Base-by-base conservation (phyloP, 2,113 vertebrate species). In the Tragelaphus strepsiceros region DNA sequence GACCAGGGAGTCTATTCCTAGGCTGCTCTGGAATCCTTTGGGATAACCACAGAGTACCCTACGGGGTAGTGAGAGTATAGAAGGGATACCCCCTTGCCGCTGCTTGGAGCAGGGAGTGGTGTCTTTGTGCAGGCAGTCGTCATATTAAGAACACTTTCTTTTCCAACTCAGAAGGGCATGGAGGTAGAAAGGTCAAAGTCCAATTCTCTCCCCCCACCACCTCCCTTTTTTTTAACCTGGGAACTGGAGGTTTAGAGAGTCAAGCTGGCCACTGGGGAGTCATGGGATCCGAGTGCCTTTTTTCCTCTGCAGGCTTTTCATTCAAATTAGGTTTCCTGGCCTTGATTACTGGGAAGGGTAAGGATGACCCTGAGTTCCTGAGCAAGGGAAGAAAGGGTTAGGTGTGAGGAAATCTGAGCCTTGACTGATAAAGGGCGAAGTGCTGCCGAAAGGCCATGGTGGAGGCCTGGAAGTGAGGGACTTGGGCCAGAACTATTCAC, bases 261-360 rank as follows among this genome's bases (percentile, higher is more conserved):
- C 35, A 3, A 71, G 80, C 39, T 96, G 62, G 78, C 74, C 62
- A 74, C 96, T 74, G 53, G 86, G 85, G 86, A 94, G 26, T 67
- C 71, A 59, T 3, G 39, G 67, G 28, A 83, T 83, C 93, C n/a
- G 64, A 58, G 71, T 89, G 53, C 80, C 74, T 93, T 14, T n/a
- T 90, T 91, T 90, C 84, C 74, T 88, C 35, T 56, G 17, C 43
- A 97, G n/a, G 13, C 43, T 96, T 94, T 92, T 88, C 74, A 88
- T 74, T 89, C 43, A 90, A 35, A 95, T 87, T 96, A 85, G 35
- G 53, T 89, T 92, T 90, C 78, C 94, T 93, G 46, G 11, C 51
- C n/a, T 51, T 97, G 58, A 7, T 91, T 95, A 62, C 80, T 84
- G 74, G 59, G 39, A 10, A 94, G 26, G 61, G 56, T 96, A 87